A percentile compares a stretch with the other conserved stretches of the same genome.
These are phyloP conservation scores for Eupleurogrammus muticus DNA, from an alignment of 2,797 vertebrate species.

Conservation along the genomic window DNA sequence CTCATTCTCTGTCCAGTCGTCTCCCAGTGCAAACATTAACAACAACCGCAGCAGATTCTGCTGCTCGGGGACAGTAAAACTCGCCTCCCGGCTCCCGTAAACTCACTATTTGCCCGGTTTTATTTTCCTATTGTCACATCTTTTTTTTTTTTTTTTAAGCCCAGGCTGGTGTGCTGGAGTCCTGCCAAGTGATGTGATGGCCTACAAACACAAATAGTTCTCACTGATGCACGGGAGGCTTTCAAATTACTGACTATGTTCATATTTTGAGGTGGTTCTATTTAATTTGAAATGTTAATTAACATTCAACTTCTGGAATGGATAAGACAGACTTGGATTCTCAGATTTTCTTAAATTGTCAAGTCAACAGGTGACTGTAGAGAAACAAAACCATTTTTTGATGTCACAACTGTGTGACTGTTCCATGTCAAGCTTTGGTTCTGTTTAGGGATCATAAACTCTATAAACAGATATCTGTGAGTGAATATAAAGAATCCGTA, in stretches of 20 bases:
- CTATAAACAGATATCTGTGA: too few species aligned
- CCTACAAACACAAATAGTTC: not conserved
- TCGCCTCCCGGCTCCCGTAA: conserved; percentile 14
- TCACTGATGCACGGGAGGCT: not conserved
- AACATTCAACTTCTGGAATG: too few species aligned
- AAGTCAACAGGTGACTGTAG: too few species aligned
- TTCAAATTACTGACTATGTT: too few species aligned
- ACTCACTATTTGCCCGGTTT: conserved; percentile 45
- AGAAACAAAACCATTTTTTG: too few species aligned
- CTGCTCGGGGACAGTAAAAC: conserved; percentile 34
- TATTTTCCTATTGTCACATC: conserved; percentile 28
- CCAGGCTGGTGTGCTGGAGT: not conserved
- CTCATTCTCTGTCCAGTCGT: conserved; percentile 24
- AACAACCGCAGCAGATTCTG: conserved; percentile 48
- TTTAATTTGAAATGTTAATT: too few species aligned
- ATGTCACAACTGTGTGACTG: too few species aligned
- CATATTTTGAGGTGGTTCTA: not conserved
- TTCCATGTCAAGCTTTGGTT: too few species aligned
- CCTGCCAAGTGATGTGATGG: not conserved
- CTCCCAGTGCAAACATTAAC: conserved; percentile 74
- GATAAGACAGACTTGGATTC: too few species aligned
- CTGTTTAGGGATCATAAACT: too few species aligned
- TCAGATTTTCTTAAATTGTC: too few species aligned
- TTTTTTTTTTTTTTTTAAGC: conserved; percentile 1
- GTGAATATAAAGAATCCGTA: too few species aligned